Evolutionary conservation across 2,113 vertebrate species (phyloP), one percentile per base, ranked within the genome.

Genomic region (Colossoma macropomum): DNA sequence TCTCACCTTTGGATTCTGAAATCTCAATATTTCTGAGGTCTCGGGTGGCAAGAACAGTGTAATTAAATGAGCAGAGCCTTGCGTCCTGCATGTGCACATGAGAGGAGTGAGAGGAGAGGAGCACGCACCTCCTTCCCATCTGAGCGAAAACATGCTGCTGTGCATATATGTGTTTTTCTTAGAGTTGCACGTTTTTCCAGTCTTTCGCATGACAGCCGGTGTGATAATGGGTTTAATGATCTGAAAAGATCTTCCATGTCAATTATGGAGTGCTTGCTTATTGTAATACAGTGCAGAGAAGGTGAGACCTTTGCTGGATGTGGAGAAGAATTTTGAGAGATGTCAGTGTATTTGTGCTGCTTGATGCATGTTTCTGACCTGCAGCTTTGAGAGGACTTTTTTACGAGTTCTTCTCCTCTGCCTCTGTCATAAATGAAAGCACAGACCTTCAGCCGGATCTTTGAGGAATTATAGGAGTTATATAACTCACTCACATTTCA

Each of bases 211-310:
- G 63, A 68, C 73, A 82, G 60, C 48, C 23, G 74, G 62, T 32
- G 23, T 52, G 63, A 27, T 76, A 82, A 68, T 13, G 48, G 56
- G 73, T 41, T 25, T 75, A 69, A 68, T 68, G 34, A 68, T 68
- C 65, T 21, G 28, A 30, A 21, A 68, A 12, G 16, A 68, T 7
- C 65, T 34, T 68, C n/a, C n/a, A n/a, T 68, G 65, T 32, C 27
- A 68, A 68, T 68, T 34, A 68, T 68, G 16, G 4, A 68, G 30
- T 32, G 65, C 28, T 16, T 17, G 16, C 16, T 68, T 68, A 68
- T 68, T 68, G 28, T 28, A 19, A 10, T 68, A 68, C 30, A 19
- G 23, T 68, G 27, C 65, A 32, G 28, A 65, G 27, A 32, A 68
- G 30, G 65, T 68, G 30, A 68, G 27, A 68, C 21, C 54, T 56